Evolutionary conservation across 1,140 invertebrate genomes (phyloP), one percentile per base, ranked within the genome.

Genomic region (Geopemphigus sp.): DNA sequence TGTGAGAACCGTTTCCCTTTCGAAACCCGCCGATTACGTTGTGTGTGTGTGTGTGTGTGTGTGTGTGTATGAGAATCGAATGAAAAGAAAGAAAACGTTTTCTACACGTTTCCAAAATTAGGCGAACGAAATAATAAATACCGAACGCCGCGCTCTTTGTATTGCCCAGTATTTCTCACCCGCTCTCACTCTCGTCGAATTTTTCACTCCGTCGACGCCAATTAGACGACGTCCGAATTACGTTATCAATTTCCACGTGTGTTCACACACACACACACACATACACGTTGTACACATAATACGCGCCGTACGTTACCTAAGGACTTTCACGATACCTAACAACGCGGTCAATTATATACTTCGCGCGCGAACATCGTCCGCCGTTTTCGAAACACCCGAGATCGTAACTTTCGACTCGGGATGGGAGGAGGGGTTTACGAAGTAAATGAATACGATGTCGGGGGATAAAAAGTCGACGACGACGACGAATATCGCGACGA

Each of bases 1-100:
- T 78, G 22, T 61, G 74, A 5, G 74, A 78, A 78, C 24, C 57
- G 29, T 78, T 78, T 61, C 63, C 22, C 19, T 74, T 74, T 57
- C 56, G 22, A 74, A n/a, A 57, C 63, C n/a, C n/a, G 45, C 54
- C 17, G 68, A 72, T 54, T 72, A 72, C 47, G 26, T 72, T 5
- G 15, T 19, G 0, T 50, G 50, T 50, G 74, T 63, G 22, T 5
- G 15, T 19, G 0, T 50, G 50, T 50, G 74, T 63, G 22, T 5
- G 15, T 19, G 0, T 50, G 50, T 50, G 74, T 63, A 15, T 78
- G 74, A 50, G 32, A 78, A 47, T 63, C 19, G 39, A 24, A 63
- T 61, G 29, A 63, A 61, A 63, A 76, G 29, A 63, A 61, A 19
- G 39, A 19, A 78, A 78, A 78, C 32, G 56, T 39, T 76, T 29